A percentile compares a stretch with the other conserved stretches of the same genome.
Conservation (phyloP, 2,888 invertebrate genomes). For the Cosmorhoe ocellata region DNA sequence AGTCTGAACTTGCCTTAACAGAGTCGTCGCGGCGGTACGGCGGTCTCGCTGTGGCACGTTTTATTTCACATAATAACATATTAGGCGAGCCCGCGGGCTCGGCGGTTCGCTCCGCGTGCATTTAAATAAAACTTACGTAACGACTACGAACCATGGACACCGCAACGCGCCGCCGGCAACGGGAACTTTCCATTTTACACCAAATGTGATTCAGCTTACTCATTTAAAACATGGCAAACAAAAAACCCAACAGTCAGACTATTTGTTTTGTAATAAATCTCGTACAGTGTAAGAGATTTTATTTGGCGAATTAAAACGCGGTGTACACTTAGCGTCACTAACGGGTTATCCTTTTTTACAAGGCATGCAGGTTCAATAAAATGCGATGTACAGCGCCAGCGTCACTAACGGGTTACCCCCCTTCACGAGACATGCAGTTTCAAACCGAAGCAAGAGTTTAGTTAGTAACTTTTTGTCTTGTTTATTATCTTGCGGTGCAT, state of each 20-base stretch:
- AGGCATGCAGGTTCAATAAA: too few species aligned
- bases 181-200: constrained; percentile 43
- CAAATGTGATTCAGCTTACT: constrained; percentile 41
- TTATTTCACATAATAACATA: constrained; percentile 79
- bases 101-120: constrained; percentile 53
- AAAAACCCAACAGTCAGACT: constrained; percentile 32
- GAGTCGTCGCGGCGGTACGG: constrained; percentile 25
- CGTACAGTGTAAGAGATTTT: constrained; percentile 24
- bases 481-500: too few species aligned
- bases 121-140: constrained; percentile 71
- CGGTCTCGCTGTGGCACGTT: constrained; percentile 54
- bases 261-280: constrained; percentile 35
- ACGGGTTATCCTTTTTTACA: too few species aligned
- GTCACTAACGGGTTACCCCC: too few species aligned
- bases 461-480: too few species aligned
- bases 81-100: constrained; percentile 52
- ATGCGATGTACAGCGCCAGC: too few species aligned
- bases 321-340: too few species aligned
- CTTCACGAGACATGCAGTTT: too few species aligned
- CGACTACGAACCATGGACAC: constrained; percentile 48
- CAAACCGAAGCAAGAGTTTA: too few species aligned
- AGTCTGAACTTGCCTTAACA: constrained; percentile 8
- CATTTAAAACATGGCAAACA: constrained; percentile 36
- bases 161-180: constrained; percentile 29
- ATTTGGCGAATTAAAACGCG: too few species aligned